Conservation (phyloP, 2,888 invertebrate species). For the Leucoma salicis region DNA sequence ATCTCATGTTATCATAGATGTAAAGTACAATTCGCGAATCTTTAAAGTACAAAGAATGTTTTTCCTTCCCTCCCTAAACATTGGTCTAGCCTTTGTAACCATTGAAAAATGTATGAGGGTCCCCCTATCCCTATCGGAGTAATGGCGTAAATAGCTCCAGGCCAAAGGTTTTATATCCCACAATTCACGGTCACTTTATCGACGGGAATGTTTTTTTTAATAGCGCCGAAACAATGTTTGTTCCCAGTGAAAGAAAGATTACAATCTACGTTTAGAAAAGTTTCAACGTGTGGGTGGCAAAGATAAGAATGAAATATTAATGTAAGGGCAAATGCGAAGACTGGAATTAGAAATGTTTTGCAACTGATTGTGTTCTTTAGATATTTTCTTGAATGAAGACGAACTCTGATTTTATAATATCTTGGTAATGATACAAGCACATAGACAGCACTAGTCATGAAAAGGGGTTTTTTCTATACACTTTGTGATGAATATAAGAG, state of each 20-base stretch:
- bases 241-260: conserved; percentile 22
- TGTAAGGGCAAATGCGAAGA: conserved; percentile 1
- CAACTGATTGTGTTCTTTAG: neutral
- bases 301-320: conserved; percentile 14
- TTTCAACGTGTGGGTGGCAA: conserved; percentile 9
- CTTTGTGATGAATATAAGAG: too few relatives aligned
- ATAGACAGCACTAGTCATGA: too few relatives aligned
- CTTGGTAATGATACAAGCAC: too few relatives aligned
- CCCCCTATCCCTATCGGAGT: conserved; percentile 46
- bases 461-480: too few relatives aligned
- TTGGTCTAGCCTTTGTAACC: conserved; percentile 5
- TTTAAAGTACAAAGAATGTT: too few relatives aligned
- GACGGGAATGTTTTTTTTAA: conserved; percentile 28
- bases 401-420: neutral
- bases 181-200: conserved; percentile 53
- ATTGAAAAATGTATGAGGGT: conserved; percentile 48
- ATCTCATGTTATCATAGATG: too few relatives aligned
- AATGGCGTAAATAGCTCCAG: conserved; percentile 64
- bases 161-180: conserved; percentile 52
- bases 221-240: conserved; percentile 25
- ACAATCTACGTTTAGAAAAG: conserved; percentile 5
- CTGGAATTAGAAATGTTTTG: neutral
- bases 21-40: too few relatives aligned
- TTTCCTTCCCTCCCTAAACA: neutral
- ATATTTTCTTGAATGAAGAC: neutral